Conservation (phyloP, 2,888 invertebrate genomes). For the Diachrysia chrysitis region DNA sequence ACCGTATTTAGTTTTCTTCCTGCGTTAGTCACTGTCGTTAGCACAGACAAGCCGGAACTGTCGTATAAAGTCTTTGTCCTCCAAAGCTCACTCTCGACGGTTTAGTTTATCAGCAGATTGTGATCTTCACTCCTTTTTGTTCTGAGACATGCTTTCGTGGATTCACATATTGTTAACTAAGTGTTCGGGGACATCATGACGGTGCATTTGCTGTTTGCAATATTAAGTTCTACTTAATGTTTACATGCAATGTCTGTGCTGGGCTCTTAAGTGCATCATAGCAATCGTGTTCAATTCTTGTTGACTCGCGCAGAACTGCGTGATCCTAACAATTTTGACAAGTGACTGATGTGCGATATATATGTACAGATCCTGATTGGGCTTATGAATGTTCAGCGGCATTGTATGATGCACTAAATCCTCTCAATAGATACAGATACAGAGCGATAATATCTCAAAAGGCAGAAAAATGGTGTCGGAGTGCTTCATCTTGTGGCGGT, state of each 20-base stretch:
- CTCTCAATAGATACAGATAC: conserved; percentile 78
- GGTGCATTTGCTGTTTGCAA: conserved; percentile 86
- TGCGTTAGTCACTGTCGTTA: conserved; percentile 84
- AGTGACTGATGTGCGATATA: conserved; percentile 54
- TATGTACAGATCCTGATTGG: conserved; percentile 59
- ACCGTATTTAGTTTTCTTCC: conserved; percentile 76
- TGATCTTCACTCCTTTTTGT: conserved; percentile 78
- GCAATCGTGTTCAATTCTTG: conserved; percentile 74
- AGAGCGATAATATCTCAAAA: conserved; percentile 83
- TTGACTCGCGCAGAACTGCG: conserved; percentile 65
- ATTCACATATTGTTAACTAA: conserved; percentile 78
- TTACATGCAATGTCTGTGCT: conserved; percentile 85
- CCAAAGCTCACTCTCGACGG: conserved; percentile 82
- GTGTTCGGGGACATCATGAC: conserved; percentile 82
- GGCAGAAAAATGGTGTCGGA: conserved; percentile 85
- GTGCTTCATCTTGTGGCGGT: conserved; percentile 84
- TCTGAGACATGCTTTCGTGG: conserved; percentile 90
- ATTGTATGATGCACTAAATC: conserved; percentile 88
- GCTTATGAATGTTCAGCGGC: conserved; percentile 62
- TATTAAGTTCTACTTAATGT: conserved; percentile 83
- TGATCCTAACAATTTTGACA: conserved; percentile 54
- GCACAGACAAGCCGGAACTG: conserved; percentile 86
- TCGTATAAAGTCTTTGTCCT: conserved; percentile 83
- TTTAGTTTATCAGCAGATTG: conserved; percentile 75
- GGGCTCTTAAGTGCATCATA: conserved; percentile 87